phyloP scores from a whole-genome alignment of 30 jellyfish, hydroid and myxozoan species.

The Turritopsis rubra region DNA sequence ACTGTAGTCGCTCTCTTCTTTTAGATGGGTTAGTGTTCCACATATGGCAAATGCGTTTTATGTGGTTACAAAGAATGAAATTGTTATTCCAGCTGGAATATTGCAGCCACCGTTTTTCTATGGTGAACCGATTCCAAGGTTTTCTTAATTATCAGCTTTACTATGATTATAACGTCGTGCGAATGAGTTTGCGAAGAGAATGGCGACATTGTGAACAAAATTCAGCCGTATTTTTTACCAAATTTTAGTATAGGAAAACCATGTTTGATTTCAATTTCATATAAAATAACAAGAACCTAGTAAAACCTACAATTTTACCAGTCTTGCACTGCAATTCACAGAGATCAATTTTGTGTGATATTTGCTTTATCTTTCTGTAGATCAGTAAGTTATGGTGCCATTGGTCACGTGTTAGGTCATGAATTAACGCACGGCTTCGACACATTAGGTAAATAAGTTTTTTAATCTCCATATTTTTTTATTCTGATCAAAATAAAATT shows the following conservation, averaged over 20 bases:
- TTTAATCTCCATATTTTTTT: not conserved
- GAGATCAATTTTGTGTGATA: not conserved
- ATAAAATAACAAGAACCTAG: too few relatives aligned
- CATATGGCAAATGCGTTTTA: constrained; percentile 99
- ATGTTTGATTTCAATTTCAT: too few relatives aligned
- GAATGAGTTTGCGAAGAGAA: too few relatives aligned
- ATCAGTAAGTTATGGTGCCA: constrained; percentile 96
- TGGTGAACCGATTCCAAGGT: constrained; percentile 97
- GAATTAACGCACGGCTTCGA: constrained; percentile 98
- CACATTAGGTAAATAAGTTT: constrained; percentile 66
- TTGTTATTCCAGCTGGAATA: constrained; percentile 98
- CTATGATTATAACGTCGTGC: not conserved
- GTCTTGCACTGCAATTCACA: too few relatives aligned
- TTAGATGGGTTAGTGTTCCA: constrained; percentile 99
- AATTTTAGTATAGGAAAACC: too few relatives aligned
- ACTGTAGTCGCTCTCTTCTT: not conserved
- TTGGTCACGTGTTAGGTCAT: constrained; percentile 97
- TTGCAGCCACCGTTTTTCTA: constrained; percentile 95
- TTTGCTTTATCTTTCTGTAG: constrained; percentile 22
- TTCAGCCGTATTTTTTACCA: too few relatives aligned
- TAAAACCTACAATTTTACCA: too few relatives aligned
- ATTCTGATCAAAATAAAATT: not conserved
- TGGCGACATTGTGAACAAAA: too few relatives aligned
- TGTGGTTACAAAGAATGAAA: constrained; percentile 94
- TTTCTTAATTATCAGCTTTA: not conserved